phyloP scores from a whole-genome alignment of 2,888 invertebrate species.

The Pseudoips prasinana region DNA sequence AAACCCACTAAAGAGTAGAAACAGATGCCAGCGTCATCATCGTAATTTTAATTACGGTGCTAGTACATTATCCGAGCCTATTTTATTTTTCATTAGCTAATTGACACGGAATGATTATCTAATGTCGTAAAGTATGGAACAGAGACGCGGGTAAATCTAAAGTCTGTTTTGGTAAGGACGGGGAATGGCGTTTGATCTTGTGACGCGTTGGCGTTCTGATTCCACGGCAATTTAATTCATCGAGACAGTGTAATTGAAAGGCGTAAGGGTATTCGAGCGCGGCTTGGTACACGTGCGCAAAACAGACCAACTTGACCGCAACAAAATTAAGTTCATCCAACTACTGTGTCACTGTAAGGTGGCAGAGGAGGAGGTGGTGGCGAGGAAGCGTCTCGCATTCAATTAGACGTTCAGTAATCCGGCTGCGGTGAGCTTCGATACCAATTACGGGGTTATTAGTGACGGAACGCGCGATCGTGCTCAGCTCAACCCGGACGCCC shows the following conservation, averaged over 20 bases:
- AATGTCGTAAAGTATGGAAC: constrained; percentile 64
- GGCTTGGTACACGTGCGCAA: constrained; percentile 60
- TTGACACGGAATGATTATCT: constrained; percentile 77
- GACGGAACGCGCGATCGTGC: constrained; percentile 61
- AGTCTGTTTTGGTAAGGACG: constrained; percentile 49
- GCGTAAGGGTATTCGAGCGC: constrained; percentile 41
- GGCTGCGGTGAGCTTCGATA: constrained; percentile 79
- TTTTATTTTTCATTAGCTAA: constrained; percentile 81
- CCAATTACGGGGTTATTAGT: constrained; percentile 81
- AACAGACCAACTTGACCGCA: constrained; percentile 73
- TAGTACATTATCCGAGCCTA: constrained; percentile 59
- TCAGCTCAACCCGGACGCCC: constrained; percentile 46
- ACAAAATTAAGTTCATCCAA: constrained; percentile 61
- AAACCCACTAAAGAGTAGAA: constrained; percentile 38
- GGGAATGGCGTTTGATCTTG: constrained; percentile 63
- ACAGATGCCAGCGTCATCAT: constrained; percentile 71
- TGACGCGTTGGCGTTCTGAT: constrained; percentile 45
- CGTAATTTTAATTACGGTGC: constrained; percentile 72
- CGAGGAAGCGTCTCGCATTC: constrained; percentile 74
- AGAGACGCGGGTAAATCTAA: constrained; percentile 53
- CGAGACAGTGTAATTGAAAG: constrained; percentile 65
- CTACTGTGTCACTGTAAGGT: constrained; percentile 45
- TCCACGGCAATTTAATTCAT: constrained; percentile 70
- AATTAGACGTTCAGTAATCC: constrained; percentile 82
- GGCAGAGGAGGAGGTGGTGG: constrained; percentile 42